Percentiles rank a stretch among this genome's conserved stretches.
phyloP scores from a whole-genome alignment of 1,140 invertebrate genomes.

The Elymnias hypermnestra region DNA sequence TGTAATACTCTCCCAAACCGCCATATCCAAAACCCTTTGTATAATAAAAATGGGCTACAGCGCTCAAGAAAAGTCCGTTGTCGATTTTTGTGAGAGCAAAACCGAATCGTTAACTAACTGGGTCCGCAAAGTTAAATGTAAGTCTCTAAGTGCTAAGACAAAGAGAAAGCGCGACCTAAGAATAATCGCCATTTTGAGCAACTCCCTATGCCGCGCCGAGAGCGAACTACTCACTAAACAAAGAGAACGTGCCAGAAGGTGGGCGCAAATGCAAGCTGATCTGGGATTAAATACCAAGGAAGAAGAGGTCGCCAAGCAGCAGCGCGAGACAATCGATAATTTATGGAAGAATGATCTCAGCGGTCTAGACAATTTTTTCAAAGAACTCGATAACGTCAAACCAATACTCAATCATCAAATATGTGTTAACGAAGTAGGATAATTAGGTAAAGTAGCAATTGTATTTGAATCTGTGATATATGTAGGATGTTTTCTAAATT shows the following conservation, averaged over 20 bases:
- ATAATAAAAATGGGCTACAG: constrained; percentile 60
- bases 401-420: constrained; percentile 36
- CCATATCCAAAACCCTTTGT: constrained; percentile 43
- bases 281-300: constrained; percentile 63
- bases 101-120: constrained; percentile 65
- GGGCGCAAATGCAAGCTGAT: constrained; percentile 69
- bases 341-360: constrained; percentile 73
- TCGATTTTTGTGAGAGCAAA: constrained; percentile 73
- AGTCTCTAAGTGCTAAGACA: constrained; percentile 62
- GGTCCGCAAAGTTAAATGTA: constrained; percentile 70
- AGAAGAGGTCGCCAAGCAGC: constrained; percentile 58
- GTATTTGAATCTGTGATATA: constrained; percentile 70
- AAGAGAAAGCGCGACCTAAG: constrained; percentile 67
- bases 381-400: constrained; percentile 67
- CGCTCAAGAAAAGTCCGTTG: constrained; percentile 60
- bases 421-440: constrained; percentile 29
- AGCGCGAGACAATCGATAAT: constrained; percentile 64
- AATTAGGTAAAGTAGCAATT: constrained; percentile 53
- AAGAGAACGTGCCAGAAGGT: constrained; percentile 70
- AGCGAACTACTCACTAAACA: constrained; percentile 64
- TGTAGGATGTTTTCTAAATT: constrained; percentile 74
- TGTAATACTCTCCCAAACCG: constrained; percentile 41
- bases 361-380: constrained; percentile 70
- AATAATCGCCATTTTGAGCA: constrained; percentile 68
- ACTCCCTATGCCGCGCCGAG: constrained; percentile 58